phyloP scores from a whole-genome alignment of 2,797 vertebrate genomes.

The Neosilurus hyrtlii region DNA sequence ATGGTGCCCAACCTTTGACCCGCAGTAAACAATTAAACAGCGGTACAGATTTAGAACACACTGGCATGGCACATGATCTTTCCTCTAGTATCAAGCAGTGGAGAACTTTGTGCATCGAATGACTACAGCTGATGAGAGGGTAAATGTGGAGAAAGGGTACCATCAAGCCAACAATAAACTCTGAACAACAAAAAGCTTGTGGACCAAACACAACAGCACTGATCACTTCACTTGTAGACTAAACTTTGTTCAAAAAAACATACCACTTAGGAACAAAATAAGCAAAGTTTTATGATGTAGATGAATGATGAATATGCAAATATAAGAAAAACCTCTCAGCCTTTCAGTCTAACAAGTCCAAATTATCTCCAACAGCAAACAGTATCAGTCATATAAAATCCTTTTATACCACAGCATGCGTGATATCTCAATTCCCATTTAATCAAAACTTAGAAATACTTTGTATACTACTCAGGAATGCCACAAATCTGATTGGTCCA shows the following conservation, averaged over 20 bases:
- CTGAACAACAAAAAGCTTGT: neutral
- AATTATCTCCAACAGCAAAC: neutral
- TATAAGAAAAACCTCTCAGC: too few relatives aligned
- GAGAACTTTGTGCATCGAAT: neutral
- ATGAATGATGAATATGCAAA: neutral
- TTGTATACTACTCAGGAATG: too few relatives aligned
- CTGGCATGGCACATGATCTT: neutral
- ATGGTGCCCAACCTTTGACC: conserved; percentile 31
- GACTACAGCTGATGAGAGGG: neutral
- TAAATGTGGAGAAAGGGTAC: neutral
- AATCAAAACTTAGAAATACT: too few relatives aligned
- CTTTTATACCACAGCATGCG: neutral
- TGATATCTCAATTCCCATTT: neutral
- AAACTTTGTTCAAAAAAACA: conserved; percentile 7
- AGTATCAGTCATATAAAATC: neutral
- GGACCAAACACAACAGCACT: neutral
- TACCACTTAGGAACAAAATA: neutral
- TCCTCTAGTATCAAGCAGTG: neutral
- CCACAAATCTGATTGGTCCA: too few relatives aligned
- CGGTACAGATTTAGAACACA: neutral
- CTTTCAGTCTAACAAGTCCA: neutral
- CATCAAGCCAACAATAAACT: neutral
- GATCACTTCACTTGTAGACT: neutral
- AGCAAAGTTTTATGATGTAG: too few relatives aligned
- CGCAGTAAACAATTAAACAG: conserved; percentile 11